Percentiles rank a stretch among this genome's conserved stretches.
These are phyloP conservation scores for Cyanistes caeruleus DNA, from an alignment of 2,113 vertebrate genomes.

Conservation along the genomic window DNA sequence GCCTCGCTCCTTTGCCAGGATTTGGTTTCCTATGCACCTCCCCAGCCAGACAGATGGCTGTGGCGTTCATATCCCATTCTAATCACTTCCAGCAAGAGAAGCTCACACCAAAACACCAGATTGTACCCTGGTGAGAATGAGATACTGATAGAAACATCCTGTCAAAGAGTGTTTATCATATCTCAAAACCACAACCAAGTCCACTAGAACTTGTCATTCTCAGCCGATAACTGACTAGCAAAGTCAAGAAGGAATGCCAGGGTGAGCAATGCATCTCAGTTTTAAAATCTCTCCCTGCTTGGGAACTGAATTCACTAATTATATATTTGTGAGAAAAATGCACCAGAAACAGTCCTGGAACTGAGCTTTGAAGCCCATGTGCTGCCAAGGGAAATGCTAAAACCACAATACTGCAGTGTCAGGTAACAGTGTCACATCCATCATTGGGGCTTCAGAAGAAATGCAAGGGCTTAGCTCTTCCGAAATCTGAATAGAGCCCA, in stretches of 20 bases:
- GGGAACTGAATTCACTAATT: background rate
- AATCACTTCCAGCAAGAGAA: background rate
- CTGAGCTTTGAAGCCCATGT: background rate
- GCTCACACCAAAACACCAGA: background rate
- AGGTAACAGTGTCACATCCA: background rate
- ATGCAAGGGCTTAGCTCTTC: background rate
- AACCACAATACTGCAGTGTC: background rate
- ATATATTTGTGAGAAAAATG: background rate
- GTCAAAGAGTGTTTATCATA: background rate
- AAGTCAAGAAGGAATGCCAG: background rate
- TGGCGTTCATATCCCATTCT: background rate
- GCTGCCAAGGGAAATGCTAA: background rate
- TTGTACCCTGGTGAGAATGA: background rate
- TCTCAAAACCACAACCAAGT: background rate
- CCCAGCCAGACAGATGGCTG: background rate
- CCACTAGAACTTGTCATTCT: background rate
- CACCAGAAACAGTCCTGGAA: background rate
- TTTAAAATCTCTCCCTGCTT: background rate
- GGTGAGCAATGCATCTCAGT: background rate
- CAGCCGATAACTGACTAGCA: background rate
- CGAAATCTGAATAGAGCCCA: background rate
- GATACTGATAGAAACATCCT: background rate
- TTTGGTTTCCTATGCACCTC: background rate
- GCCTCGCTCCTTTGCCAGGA: background rate
- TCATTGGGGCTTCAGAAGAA: background rate